phyloP scores from a whole-genome alignment of 2,888 invertebrate genomes.

The Andricus curvator region DNA sequence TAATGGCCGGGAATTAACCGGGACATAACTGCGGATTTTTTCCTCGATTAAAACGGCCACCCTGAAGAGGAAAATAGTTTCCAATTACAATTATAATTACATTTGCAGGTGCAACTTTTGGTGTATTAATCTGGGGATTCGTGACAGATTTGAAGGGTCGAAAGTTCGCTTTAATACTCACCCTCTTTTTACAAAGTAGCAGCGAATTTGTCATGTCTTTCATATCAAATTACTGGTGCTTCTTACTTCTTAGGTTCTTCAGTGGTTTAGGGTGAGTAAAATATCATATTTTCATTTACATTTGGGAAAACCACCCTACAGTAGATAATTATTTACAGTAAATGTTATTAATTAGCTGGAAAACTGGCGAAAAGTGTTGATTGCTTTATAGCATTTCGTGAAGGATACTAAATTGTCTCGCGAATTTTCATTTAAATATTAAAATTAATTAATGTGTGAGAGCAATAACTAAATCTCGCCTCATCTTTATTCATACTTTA shows the following conservation, averaged over 20 bases:
- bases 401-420: too few relatives aligned
- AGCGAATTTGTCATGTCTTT: constrained; percentile 82
- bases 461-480: too few relatives aligned
- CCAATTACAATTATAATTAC: not conserved
- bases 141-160: constrained; percentile 85
- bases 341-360: too few relatives aligned
- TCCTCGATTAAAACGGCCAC: too few relatives aligned
- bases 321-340: too few relatives aligned
- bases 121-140: constrained; percentile 87
- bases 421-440: too few relatives aligned
- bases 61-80: not conserved
- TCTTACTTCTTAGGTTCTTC: constrained; percentile 83
- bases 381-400: too few relatives aligned
- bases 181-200: constrained; percentile 81
- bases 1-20: too few relatives aligned
- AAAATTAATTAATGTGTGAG: too few relatives aligned
- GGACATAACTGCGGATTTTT: too few relatives aligned
- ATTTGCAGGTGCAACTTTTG: constrained; percentile 83
- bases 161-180: constrained; percentile 82
- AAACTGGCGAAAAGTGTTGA: too few relatives aligned
- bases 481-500: too few relatives aligned
- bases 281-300: constrained; percentile 80
- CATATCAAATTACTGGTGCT: constrained; percentile 80
- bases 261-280: constrained; percentile 81
- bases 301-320: not conserved